A percentile compares a stretch with the other conserved stretches of the same genome.
Evolutionary conservation across 2,888 invertebrate genomes (phyloP).

Genomic region (Synergus laeviventris): DNA sequence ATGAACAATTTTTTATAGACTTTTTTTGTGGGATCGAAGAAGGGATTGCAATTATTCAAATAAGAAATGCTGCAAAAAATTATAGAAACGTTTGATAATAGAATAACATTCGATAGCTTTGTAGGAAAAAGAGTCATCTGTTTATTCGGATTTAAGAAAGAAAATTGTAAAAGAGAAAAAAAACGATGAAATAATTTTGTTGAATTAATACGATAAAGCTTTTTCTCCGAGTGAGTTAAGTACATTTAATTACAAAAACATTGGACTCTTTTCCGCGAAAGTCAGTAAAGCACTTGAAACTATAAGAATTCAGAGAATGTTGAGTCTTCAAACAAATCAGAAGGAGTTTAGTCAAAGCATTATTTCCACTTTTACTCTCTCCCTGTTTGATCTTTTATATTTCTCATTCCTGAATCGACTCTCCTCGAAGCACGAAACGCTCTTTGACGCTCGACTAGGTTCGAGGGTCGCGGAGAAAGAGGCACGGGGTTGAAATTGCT

Average conservation of each 20-base stretch:
- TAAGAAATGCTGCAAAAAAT: too few relatives aligned
- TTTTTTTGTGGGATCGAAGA: too few relatives aligned
- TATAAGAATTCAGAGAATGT: slow-evolving; percentile 35
- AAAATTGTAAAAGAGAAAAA: not conserved
- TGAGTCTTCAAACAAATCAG: slow-evolving; percentile 36
- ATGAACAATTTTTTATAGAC: too few relatives aligned
- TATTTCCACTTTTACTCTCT: slow-evolving; percentile 51
- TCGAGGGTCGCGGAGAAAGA: slow-evolving; percentile 19
- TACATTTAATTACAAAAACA: slow-evolving; percentile 34
- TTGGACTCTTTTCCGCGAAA: slow-evolving; percentile 10
- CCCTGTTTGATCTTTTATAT: slow-evolving; percentile 40
- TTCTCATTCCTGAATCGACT: slow-evolving; percentile 32
- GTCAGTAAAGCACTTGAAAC: slow-evolving; percentile 32
- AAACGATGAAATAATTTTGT: not conserved
- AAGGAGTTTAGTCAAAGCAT: slow-evolving; percentile 45
- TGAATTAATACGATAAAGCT: not conserved
- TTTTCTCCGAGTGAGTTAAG: slow-evolving; percentile 21
- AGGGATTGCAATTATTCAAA: too few relatives aligned
- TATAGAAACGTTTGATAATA: too few relatives aligned
- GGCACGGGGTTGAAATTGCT: slow-evolving; percentile 37
- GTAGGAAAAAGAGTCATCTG: too few relatives aligned
- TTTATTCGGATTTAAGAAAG: too few relatives aligned
- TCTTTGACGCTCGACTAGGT: slow-evolving; percentile 56
- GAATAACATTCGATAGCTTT: too few relatives aligned
- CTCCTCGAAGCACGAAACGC: slow-evolving; percentile 48